A percentile compares a stretch with the other conserved stretches of the same genome.
These are phyloP conservation scores for Heliocidaris tuberculata DNA, from an alignment of 35 echinoderm and acorn worm species.

Conservation along the genomic window DNA sequence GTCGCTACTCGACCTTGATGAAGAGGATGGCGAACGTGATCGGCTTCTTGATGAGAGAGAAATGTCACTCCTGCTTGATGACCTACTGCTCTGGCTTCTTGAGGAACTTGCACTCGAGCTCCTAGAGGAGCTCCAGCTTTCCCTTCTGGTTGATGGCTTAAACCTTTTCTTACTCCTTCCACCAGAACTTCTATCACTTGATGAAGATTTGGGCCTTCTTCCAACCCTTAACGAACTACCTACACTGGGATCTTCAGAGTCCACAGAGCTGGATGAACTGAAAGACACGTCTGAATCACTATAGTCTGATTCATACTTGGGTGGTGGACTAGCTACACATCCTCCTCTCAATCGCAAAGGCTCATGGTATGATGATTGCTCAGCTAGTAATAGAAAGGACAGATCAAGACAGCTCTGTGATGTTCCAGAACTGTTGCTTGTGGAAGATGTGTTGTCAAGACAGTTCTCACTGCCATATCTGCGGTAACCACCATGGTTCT, in stretches of 20 bases:
- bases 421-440: neutral
- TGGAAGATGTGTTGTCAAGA: neutral
- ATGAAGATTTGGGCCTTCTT: neutral
- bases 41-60: neutral
- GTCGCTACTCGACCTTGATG: slow-evolving; percentile 20
- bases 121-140: neutral
- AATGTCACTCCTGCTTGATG: neutral
- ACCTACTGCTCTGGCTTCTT: neutral
- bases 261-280: neutral
- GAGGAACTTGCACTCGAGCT: neutral
- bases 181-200: slow-evolving; percentile 33
- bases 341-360: slow-evolving; percentile 29
- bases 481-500: neutral
- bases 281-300: slow-evolving; percentile 11
- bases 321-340: slow-evolving; percentile 31
- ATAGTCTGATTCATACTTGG: slow-evolving; percentile 19
- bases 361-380: neutral
- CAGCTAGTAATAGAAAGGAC: neutral
- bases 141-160: neutral
- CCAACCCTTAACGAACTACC: neutral
- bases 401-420: neutral
- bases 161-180: neutral
- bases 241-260: neutral
- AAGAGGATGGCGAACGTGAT: neutral
- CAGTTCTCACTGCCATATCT: neutral